Base-by-base conservation (phyloP, 2,113 vertebrate species). In the Sardina pilchardus region DNA sequence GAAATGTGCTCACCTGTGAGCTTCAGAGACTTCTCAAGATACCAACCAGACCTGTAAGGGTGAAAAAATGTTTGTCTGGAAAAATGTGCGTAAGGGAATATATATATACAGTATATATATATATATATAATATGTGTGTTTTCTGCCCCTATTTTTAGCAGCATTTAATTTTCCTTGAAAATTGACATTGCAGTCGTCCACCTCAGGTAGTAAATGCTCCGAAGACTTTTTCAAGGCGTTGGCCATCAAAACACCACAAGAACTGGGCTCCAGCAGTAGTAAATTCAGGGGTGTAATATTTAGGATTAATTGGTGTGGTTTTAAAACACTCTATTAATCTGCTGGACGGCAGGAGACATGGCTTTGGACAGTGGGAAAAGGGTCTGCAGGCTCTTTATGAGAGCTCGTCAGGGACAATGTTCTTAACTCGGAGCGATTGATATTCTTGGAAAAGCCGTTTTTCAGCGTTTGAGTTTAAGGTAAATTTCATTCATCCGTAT, bases 281-380 rank as follows among this genome's bases (percentile, higher is more conserved):
- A 87, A 26, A 81, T 91, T 83, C 4, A 53, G 81, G 26, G 30
- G 39, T 75, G 56, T 56, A 19, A 81, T 89, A 87, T 88, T 82
- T 59, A 89, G 45, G 39, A 42, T 81, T 85, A 89, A 84, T 88
- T 63, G 56, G 48, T 47, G 39, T 53, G 85, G 53, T 89, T 90
- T 87, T 81, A 85, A 88, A 86, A 39, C 85, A 84, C 42, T 75
- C 53, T 75, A 78, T 81, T 84, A 71, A 89, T 88, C 6, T 84
- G 86, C 47, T 34, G 80, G 5, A 45, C 50, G 82, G 67, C 39
- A 75, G 78, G 85, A 85, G 36, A 81, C 75, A 63, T 82, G 44
- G 44, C 82, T 75, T 85, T 88, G 26, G 30, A 7, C 26, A 71
- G n/a, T 26, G 63, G 10, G 10, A 71, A 71, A 3, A 10, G n/a